Percentiles rank a stretch among this genome's conserved stretches.
Conservation (phyloP, 2,888 invertebrate genomes). For the Andrena fulva region DNA sequence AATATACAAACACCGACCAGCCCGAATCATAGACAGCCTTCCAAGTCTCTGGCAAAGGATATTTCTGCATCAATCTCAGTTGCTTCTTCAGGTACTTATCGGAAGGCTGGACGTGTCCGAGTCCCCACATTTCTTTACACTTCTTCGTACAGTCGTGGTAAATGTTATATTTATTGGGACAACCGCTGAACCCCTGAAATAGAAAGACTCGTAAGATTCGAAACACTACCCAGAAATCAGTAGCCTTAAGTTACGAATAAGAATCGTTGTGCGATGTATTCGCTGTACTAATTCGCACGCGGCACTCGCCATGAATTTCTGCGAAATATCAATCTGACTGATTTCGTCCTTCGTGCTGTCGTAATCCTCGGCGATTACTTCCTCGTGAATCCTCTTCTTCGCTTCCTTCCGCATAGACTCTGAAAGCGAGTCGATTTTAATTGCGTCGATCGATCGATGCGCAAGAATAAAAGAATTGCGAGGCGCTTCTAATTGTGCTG, state of each 20-base stretch:
- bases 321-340: constrained; percentile 86
- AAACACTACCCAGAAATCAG: background rate
- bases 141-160: constrained; percentile 96
- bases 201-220: background rate
- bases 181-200: constrained; percentile 87
- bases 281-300: background rate
- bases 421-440: constrained; percentile 31
- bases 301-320: constrained; percentile 79
- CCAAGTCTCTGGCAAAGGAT: constrained; percentile 97
- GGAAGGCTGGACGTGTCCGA: constrained; percentile 90
- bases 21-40: constrained; percentile 97
- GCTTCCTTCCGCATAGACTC: constrained; percentile 77
- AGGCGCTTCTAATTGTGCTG: background rate
- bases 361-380: constrained; percentile 97
- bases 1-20: constrained; percentile 83
- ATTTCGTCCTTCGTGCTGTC: constrained; percentile 89
- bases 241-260: too few relatives aligned
- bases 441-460: background rate
- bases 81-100: constrained; percentile 91
- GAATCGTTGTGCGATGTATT: too few relatives aligned
- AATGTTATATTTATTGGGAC: constrained; percentile 98
- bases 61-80: constrained; percentile 91
- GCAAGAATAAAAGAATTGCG: background rate
- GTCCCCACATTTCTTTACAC: constrained; percentile 95
- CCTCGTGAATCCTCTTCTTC: constrained; percentile 89